phyloP scores from a whole-genome alignment of 2,888 invertebrate species.

The Stenurella melanura region DNA sequence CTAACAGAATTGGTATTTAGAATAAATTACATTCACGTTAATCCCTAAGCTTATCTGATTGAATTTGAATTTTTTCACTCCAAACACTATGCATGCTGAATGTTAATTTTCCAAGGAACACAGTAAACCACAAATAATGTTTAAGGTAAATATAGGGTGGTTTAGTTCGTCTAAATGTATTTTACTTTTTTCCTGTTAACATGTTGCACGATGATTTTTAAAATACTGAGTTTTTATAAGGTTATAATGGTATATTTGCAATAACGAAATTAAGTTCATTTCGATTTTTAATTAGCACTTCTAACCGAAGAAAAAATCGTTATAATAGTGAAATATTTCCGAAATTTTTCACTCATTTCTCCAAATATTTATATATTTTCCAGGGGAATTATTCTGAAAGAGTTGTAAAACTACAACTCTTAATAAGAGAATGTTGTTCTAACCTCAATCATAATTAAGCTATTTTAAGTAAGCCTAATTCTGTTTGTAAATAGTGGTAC shows the following conservation, averaged over 20 bases:
- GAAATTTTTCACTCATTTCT: too few species aligned
- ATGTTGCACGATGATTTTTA: not conserved
- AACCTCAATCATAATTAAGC: too few species aligned
- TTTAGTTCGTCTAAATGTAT: not conserved
- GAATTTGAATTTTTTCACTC: constrained; percentile 12
- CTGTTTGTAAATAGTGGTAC: not conserved
- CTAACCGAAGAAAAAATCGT: too few species aligned
- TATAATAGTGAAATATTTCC: too few species aligned
- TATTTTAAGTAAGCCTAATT: not conserved
- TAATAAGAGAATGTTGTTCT: too few species aligned
- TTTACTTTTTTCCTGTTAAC: not conserved
- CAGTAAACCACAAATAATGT: not conserved
- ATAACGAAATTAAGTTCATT: too few species aligned
- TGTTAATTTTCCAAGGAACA: not conserved
- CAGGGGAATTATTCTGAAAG: too few species aligned
- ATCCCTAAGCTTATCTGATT: constrained; percentile 14
- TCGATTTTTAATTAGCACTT: too few species aligned
- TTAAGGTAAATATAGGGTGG: not conserved
- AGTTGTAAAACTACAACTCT: too few species aligned
- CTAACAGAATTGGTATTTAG: constrained; percentile 39
- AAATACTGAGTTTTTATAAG: not conserved
- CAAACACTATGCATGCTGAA: not conserved
- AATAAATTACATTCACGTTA: constrained; percentile 28
- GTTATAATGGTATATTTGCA: too few species aligned
- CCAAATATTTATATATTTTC: too few species aligned